A percentile compares a stretch with the other conserved stretches of the same genome.
phyloP scores from a whole-genome alignment of 2,113 vertebrate genomes.

The Siniperca chuatsi region DNA sequence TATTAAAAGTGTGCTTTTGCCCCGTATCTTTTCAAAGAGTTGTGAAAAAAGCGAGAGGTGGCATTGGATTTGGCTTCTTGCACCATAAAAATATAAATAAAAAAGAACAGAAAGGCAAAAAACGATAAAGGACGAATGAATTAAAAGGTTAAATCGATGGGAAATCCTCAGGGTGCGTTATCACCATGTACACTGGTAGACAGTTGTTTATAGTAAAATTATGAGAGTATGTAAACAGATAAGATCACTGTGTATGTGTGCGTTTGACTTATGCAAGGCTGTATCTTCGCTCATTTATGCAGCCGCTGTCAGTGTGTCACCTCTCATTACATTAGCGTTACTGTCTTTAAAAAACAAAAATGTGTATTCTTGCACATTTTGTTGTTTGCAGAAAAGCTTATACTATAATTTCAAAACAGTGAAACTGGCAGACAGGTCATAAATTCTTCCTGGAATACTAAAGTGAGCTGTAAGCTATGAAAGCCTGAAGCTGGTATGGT shows the following conservation, averaged over 20 bases:
- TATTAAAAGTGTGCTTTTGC: not conserved
- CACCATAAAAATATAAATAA: not conserved
- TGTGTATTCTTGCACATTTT: not conserved
- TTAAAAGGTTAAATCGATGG: not conserved
- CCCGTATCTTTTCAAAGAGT: not conserved
- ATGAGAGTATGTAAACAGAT: slow-evolving; percentile 21
- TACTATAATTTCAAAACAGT: not conserved
- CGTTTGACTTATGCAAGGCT: no score
- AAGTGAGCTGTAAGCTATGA: not conserved
- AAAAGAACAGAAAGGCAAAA: not conserved
- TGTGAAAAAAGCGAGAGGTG: not conserved
- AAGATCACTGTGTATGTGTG: not conserved
- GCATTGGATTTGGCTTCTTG: not conserved
- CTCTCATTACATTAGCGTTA: not conserved
- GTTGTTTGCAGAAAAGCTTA: not conserved
- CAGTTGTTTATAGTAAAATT: not conserved
- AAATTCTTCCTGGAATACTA: not conserved
- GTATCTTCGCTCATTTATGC: no score
- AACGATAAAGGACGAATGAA: not conserved
- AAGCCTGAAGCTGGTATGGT: not conserved
- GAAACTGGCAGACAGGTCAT: not conserved
- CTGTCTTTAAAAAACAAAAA: not conserved
- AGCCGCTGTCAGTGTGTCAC: not conserved
- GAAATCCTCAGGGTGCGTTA: not conserved
- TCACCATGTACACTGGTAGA: not conserved